phyloP scores from a whole-genome alignment of 2,113 vertebrate genomes.

The Danio rerio region GRCz12tu NC_133200.1:14634501-14635000 shows the following conservation, averaged over 20 bases:
- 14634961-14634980: conserved; percentile 68
- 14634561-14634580: not conserved
- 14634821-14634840: not conserved
- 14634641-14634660: not conserved
- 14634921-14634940: conserved; percentile 58
- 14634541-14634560: not conserved
- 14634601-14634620: not conserved
- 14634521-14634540: not conserved
- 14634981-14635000: conserved; percentile 55
- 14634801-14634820: conserved; percentile 33
- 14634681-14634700: not conserved
- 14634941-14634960: conserved; percentile 53
- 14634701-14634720: not conserved
- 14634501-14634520: not conserved
- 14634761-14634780: not conserved
- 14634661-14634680: not conserved
- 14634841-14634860: not conserved
- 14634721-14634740: not conserved
- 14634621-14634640: not conserved
- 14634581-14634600: not conserved
- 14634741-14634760: not conserved
- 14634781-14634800: conserved; percentile 2
- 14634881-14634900: conserved; percentile 80
- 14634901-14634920: conserved; percentile 54
- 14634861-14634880: conserved; percentile 56